Conservation (phyloP, 2,113 vertebrate species). For the Ptychochromis oligacanthus region DNA sequence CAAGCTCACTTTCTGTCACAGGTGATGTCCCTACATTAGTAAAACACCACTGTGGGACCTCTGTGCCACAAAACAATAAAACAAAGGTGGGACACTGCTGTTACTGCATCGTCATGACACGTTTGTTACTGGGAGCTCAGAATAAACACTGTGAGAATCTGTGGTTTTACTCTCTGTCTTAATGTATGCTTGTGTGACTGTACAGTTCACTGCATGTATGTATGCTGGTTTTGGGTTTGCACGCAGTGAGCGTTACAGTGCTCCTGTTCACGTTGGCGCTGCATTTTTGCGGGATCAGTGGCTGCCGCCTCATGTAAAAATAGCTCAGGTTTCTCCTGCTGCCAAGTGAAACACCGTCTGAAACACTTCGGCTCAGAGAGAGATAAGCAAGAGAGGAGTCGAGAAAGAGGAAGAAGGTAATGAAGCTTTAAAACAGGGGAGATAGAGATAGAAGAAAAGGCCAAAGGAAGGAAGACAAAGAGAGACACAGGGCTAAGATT, state of each 20-base stretch:
- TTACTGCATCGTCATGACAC: not conserved
- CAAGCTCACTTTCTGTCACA: not conserved
- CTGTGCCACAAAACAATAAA: too few species aligned
- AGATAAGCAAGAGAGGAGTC: constrained; percentile 1
- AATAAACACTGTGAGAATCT: not conserved
- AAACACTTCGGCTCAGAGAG: not conserved
- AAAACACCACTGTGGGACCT: not conserved
- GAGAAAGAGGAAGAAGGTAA: not conserved
- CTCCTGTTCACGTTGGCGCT: constrained; percentile 21
- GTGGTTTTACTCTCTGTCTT: not conserved
- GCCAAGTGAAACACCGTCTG: not conserved
- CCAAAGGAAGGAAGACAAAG: not conserved
- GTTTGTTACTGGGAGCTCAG: not conserved
- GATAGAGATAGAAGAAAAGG: not conserved
- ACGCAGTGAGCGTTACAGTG: not conserved
- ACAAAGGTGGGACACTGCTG: not conserved
- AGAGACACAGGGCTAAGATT: not conserved
- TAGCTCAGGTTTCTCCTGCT: not conserved
- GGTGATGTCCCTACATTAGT: not conserved
- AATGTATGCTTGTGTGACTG: constrained; percentile 7
- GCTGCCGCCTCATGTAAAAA: constrained; percentile 36
- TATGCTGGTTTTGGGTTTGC: constrained; percentile 32
- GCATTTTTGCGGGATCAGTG: constrained; percentile 14
- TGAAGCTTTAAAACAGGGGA: not conserved
- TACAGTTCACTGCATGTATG: not conserved